These are phyloP conservation scores for Odontocolon sp. DNA, from an alignment of 2,888 invertebrate genomes.

Conservation along the genomic window DNA sequence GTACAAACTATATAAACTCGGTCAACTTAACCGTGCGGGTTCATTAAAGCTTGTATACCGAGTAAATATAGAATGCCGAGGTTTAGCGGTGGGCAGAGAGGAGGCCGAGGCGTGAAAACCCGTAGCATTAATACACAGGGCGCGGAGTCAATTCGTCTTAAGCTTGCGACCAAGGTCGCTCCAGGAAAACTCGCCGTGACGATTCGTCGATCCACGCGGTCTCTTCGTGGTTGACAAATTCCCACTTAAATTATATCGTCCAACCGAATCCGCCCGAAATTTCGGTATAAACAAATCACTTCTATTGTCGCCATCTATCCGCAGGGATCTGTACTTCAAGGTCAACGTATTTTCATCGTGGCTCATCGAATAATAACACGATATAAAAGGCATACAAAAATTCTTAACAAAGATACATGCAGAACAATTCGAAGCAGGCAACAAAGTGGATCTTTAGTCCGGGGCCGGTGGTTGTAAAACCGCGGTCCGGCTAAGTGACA, in stretches of 20 bases:
- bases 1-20: too few relatives aligned
- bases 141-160: conserved; percentile 51
- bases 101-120: conserved; percentile 23
- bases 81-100: neutral
- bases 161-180: conserved; percentile 45
- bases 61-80: conserved; percentile 50
- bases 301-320: neutral
- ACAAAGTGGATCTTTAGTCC: conserved; percentile 64
- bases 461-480: conserved; percentile 51
- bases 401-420: neutral
- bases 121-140: conserved; percentile 40
- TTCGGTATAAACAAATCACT: neutral
- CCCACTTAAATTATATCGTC: conserved; percentile 8
- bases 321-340: too few relatives aligned
- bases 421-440: conserved; percentile 9
- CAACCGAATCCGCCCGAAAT: conserved; percentile 10
- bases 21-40: conserved; percentile 33
- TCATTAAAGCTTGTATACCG: neutral
- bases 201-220: conserved; percentile 14
- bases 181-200: conserved; percentile 29
- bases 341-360: too few relatives aligned
- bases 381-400: conserved; percentile 9
- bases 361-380: neutral
- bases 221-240: conserved; percentile 24
- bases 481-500: conserved; percentile 68